Evolutionary conservation across 2,888 invertebrate species (phyloP).

Genomic region (Athalia circularis): DNA sequence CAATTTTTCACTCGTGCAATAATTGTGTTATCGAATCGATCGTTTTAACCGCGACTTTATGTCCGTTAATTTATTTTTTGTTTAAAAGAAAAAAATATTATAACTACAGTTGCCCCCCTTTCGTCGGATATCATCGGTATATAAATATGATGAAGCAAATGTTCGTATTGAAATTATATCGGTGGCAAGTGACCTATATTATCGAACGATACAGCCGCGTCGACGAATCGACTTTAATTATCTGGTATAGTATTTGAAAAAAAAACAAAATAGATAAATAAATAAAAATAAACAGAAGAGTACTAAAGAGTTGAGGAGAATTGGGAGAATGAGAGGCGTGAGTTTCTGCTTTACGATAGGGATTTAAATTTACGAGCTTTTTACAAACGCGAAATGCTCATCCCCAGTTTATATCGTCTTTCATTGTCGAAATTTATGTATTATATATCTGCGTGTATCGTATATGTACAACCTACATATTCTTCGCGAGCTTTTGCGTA

Average conservation of each 20-base stretch:
- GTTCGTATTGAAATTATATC: no score
- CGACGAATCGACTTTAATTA: no score
- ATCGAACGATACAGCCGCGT: no score
- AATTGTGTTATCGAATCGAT: not conserved
- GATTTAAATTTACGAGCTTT: slow-evolving; percentile 25
- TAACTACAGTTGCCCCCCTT: no score
- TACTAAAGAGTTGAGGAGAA: not conserved
- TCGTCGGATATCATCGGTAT: no score
- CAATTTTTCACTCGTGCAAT: not conserved
- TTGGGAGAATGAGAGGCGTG: not conserved
- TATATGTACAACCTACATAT: not conserved
- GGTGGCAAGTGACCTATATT: no score
- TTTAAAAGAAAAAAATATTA: not conserved
- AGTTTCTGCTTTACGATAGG: slow-evolving; percentile 6
- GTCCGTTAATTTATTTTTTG: not conserved
- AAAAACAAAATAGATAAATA: not conserved
- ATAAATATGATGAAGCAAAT: no score
- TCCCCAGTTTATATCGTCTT: slow-evolving; percentile 25
- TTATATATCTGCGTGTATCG: not conserved
- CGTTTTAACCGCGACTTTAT: not conserved
- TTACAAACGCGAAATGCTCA: slow-evolving; percentile 17
- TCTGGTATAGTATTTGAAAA: no score
- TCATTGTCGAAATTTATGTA: slow-evolving; percentile 1
- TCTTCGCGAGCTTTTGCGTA: not conserved
- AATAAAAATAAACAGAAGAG: not conserved